Evolutionary conservation across 2,113 vertebrate species (phyloP), one percentile per base, ranked within the genome.

Genomic region (Sinocyclocheilus maitianheensis): DNA sequence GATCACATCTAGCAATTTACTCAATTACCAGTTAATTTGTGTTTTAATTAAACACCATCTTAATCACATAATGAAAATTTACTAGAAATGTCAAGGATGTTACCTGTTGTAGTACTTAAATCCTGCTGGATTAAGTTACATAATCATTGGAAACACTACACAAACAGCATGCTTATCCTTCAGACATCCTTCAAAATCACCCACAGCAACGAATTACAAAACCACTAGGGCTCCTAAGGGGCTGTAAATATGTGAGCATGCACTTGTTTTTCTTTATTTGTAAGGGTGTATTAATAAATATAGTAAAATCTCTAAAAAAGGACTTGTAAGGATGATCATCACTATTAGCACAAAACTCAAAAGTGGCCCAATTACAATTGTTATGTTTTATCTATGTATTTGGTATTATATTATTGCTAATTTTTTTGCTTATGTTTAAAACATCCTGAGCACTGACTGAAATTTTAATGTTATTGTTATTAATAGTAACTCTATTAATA

Each of bases 41-140:
- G 6, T 34, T 20, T 80, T 43, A 55, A 34, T 80, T 46, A 34
- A 34, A 43, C 34, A 80, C 11, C 0, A 13, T 74, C 37, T 12
- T 58, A 78, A 37, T 58, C 26, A 30, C 7, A 58, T 34, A 78
- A 30, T 2, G 77, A 37, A 79, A 58, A 26, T 30, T 71, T 65
- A 14, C 46, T 10, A 14, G 13, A 46, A n/a, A 55, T 58, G 43
- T 37, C 22, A 51, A 55, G 40, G 69, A 8, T 48, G 74, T 40
- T 46, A 30, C 71, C 51, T 48, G 40, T 81, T 51, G 60, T 26
- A 43, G 26, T 37, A 10, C 12, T 55, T 72, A 53, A 51, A 83
- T 83, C 67, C 65, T 51, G 22, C 58, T 34, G 51, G 87, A 88
- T 87, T 84, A 87, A 72, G 71, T 87, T 84, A 85, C 69, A 80